Conservation (phyloP, 2,113 vertebrate species). For the Morone chrysops region DNA sequence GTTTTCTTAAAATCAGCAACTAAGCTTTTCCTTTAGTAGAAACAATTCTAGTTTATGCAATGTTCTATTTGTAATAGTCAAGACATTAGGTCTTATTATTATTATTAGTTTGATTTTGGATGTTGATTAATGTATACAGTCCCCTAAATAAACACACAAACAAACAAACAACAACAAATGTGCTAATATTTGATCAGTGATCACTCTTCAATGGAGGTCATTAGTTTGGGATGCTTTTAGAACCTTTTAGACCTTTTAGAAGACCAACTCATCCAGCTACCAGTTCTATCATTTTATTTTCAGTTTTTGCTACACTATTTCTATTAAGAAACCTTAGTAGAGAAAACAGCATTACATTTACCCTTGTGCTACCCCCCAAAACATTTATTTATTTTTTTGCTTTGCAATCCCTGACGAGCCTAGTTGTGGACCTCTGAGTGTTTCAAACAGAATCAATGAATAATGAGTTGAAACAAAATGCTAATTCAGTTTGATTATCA, state of each 20-base stretch:
- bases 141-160: not conserved
- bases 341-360: not conserved
- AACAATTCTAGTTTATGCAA: not conserved
- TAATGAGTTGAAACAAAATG: conserved; percentile 4
- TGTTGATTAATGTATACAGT: not conserved
- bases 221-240: not conserved
- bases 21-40: not conserved
- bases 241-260: too few relatives aligned
- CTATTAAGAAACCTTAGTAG: not conserved
- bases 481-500: not conserved
- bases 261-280: not conserved
- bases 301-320: not conserved
- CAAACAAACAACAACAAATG: not conserved
- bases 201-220: not conserved
- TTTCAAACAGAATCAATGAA: not conserved
- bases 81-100: not conserved
- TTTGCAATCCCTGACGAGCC: not conserved
- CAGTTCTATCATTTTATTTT: not conserved
- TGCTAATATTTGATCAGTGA: not conserved
- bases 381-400: too few relatives aligned
- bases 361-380: not conserved
- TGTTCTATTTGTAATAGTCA: too few relatives aligned
- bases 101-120: not conserved
- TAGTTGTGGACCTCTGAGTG: not conserved
- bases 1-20: not conserved